Percentiles rank a stretch among this genome's conserved stretches.
Conservation (phyloP, 2,888 invertebrate genomes). For the Nezara viridula region DNA sequence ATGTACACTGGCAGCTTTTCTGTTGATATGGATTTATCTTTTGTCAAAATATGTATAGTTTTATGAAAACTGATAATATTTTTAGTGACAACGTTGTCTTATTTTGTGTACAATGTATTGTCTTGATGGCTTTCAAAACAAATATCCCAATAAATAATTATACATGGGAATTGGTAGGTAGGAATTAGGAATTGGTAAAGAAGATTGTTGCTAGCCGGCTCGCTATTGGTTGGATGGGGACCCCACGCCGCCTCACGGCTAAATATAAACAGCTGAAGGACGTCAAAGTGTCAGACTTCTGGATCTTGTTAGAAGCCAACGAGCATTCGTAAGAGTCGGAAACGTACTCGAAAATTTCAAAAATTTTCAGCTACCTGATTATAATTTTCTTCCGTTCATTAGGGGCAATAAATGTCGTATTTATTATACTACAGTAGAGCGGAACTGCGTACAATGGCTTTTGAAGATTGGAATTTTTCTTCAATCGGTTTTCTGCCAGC, state of each 20-base stretch:
- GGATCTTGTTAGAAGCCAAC: not conserved
- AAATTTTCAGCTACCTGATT: not conserved
- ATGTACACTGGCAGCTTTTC: too few species aligned
- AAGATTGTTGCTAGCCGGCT: not conserved
- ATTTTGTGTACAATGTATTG: too few species aligned
- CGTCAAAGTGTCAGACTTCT: conserved; percentile 2
- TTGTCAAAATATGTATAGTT: too few species aligned
- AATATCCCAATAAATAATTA: too few species aligned
- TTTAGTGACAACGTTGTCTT: too few species aligned
- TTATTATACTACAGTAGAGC: not conserved
- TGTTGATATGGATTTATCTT: too few species aligned
- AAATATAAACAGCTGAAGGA: conserved; percentile 40
- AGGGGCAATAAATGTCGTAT: too few species aligned
- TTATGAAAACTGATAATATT: too few species aligned
- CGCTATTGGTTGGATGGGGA: not conserved
- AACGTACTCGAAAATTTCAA: not conserved
- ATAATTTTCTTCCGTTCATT: too few species aligned
- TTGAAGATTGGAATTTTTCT: not conserved
- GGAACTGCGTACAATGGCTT: not conserved
- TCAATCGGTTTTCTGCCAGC: not conserved
- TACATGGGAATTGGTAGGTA: not conserved
- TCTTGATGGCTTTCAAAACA: too few species aligned
- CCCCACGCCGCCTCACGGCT: not conserved
- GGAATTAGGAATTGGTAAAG: not conserved
- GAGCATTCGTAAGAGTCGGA: not conserved